These are phyloP conservation scores for Schizaphis graminum DNA, from an alignment of 2,888 invertebrate genomes.

Conservation along the genomic window DNA sequence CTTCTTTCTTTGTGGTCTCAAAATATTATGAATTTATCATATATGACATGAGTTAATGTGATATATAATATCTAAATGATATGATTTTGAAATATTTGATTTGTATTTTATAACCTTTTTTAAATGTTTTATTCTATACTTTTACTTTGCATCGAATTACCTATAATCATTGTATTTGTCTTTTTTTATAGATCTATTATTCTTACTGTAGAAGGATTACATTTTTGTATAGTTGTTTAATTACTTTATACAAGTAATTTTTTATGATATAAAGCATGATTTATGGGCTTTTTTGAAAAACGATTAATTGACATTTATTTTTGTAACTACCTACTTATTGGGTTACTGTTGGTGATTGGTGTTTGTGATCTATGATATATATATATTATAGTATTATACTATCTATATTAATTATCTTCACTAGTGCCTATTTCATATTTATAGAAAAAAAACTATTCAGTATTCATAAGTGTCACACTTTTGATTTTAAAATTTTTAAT, in stretches of 20 bases:
- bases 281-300: background rate
- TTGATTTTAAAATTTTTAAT: too few species aligned
- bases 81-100: background rate
- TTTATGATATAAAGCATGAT: background rate
- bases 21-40: background rate
- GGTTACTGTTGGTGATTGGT: background rate
- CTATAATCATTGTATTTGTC: background rate
- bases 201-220: background rate
- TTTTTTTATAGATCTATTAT: background rate
- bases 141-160: background rate
- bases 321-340: background rate
- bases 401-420: background rate
- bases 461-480: too few species aligned
- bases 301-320: background rate
- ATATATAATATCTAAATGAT: background rate
- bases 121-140: background rate
- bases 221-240: background rate
- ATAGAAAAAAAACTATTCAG: background rate
- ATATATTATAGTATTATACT: too few species aligned
- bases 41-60: background rate
- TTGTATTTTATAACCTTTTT: background rate
- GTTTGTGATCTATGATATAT: background rate
- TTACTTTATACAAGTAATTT: background rate
- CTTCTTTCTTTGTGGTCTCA: background rate
- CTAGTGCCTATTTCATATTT: background rate